phyloP scores from a whole-genome alignment of 2,888 invertebrate genomes.

The Philopedon plagiatum region DNA sequence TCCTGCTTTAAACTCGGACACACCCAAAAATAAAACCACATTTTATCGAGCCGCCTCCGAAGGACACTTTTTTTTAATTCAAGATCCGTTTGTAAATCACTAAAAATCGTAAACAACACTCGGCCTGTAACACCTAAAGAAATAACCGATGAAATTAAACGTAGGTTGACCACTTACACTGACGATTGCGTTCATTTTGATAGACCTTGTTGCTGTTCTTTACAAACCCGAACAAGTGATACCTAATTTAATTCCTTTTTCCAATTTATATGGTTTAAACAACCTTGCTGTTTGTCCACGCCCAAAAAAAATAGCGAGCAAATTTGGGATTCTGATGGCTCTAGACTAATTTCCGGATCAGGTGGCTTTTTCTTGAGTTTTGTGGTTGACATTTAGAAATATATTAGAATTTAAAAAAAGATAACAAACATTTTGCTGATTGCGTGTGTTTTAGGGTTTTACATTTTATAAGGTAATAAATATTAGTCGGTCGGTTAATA shows the following conservation, averaged over 20 bases:
- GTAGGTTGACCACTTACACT: constrained; percentile 49
- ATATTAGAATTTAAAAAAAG: no score
- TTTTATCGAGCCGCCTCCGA: background rate
- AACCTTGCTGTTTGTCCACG: constrained; percentile 57
- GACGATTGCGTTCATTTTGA: constrained; percentile 52
- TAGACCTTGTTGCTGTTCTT: constrained; percentile 52
- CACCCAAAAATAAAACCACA: constrained; percentile 14
- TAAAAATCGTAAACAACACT: background rate
- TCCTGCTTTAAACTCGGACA: constrained; percentile 7
- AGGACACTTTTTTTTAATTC: constrained; percentile 2
- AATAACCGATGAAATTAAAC: constrained; percentile 4
- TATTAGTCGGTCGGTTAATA: no score
- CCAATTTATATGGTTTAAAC: constrained; percentile 56
- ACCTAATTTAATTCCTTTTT: constrained; percentile 53
- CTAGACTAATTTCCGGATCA: constrained; percentile 7
- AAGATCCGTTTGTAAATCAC: constrained; percentile 19
- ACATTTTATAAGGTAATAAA: no score
- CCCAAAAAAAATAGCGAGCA: constrained; percentile 46
- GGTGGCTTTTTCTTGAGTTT: background rate
- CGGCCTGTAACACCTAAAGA: background rate
- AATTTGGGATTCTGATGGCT: constrained; percentile 29
- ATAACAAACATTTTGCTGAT: no score
- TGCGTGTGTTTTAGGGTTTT: no score
- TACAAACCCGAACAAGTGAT: constrained; percentile 60
- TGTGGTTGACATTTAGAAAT: background rate